These are phyloP conservation scores for Diadema setosum DNA, from an alignment of 35 echinoderm and acorn worm genomes.

Conservation along the genomic window DNA sequence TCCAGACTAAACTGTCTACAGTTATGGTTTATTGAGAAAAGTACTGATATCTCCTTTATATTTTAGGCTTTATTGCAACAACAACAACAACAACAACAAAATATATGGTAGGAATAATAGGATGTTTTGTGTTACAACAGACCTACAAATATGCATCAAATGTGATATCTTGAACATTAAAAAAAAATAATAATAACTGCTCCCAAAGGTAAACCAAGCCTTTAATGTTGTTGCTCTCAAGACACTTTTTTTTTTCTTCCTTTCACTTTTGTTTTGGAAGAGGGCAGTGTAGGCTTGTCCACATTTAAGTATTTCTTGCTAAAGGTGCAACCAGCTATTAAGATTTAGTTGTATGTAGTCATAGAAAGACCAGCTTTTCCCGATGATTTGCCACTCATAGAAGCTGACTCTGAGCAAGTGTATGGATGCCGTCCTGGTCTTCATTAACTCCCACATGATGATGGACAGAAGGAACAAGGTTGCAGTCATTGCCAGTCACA, in stretches of 20 bases:
- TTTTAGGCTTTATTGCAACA: too few species aligned
- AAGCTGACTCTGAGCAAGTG: slow-evolving; percentile 71
- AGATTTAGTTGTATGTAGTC: too few species aligned
- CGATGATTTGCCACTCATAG: background rate
- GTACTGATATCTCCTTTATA: too few species aligned
- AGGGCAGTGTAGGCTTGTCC: background rate
- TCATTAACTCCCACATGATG: slow-evolving; percentile 93
- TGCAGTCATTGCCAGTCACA: slow-evolving; percentile 93
- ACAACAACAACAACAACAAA: too few species aligned
- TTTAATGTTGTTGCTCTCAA: background rate
- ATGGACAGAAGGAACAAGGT: slow-evolving; percentile 67
- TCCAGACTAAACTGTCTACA: too few species aligned
- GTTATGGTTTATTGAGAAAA: too few species aligned
- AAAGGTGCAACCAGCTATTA: background rate
- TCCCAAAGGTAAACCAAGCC: too few species aligned
- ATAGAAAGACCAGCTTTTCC: background rate
- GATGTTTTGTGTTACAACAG: too few species aligned
- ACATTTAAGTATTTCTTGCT: background rate
- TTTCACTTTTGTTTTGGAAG: background rate
- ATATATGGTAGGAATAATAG: too few species aligned
- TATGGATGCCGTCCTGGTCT: slow-evolving; percentile 71
- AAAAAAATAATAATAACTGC: too few species aligned
- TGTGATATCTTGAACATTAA: too few species aligned
- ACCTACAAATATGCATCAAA: too few species aligned
- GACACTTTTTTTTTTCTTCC: background rate